Evolutionary conservation across 2,888 invertebrate species (phyloP).

Genomic region (Xestoiulus laeticollis): DNA sequence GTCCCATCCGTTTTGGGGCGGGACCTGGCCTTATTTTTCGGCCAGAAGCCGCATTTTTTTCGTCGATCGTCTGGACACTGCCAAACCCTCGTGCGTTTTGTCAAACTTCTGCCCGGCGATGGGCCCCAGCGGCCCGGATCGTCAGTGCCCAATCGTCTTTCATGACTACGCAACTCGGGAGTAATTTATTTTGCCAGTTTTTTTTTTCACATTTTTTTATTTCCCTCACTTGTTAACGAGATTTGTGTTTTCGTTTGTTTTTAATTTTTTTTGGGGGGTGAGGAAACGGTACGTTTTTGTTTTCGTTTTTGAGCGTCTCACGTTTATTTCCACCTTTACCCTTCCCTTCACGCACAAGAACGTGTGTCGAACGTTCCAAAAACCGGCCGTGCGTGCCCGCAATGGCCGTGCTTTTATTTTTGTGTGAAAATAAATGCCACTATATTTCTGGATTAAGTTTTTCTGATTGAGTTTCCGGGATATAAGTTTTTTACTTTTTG

Average conservation of each 20-base stretch:
- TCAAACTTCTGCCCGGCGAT: background rate
- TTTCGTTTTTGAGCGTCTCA: background rate
- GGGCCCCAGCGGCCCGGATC: background rate
- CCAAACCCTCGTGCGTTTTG: constrained; percentile 1
- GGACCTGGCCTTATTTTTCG: background rate
- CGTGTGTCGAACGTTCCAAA: background rate
- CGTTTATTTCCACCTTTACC: background rate
- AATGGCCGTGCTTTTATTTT: constrained; percentile 17
- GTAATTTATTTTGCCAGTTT: constrained; percentile 34
- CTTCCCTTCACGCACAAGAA: background rate
- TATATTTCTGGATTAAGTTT: background rate
- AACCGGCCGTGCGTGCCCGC: background rate
- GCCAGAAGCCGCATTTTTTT: background rate
- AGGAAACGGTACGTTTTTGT: background rate
- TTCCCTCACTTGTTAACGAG: background rate
- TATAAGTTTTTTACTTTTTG: background rate
- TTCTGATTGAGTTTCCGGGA: background rate
- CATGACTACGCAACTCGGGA: constrained; percentile 3
- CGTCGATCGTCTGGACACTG: background rate
- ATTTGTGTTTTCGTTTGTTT: background rate
- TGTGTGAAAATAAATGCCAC: constrained; percentile 27
- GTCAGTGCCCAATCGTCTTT: constrained; percentile 1
- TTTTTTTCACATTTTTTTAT: background rate
- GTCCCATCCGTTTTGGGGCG: background rate
- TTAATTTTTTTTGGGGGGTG: background rate